These are phyloP conservation scores for Andrena praecox DNA, from an alignment of 2,888 invertebrate species.

Conservation along the genomic window DNA sequence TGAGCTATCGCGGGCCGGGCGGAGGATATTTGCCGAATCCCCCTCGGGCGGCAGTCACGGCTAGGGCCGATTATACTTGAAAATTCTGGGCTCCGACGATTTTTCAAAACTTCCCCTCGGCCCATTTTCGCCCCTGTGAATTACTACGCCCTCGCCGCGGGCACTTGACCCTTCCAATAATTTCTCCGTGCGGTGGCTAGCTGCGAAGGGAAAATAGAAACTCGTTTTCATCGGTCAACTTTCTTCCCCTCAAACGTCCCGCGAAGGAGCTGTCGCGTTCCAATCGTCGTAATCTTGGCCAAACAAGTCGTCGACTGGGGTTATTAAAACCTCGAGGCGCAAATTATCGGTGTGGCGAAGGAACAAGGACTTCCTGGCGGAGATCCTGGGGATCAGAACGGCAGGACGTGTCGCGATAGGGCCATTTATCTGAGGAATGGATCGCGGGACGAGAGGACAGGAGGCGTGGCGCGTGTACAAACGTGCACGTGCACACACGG, in stretches of 20 bases:
- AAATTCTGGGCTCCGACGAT: slow-evolving; percentile 45
- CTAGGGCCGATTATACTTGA: slow-evolving; percentile 19
- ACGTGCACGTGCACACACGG: slow-evolving; percentile 24
- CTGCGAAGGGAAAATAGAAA: neutral
- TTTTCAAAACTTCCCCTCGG: slow-evolving; percentile 42
- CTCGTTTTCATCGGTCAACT: neutral
- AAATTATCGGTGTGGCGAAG: neutral
- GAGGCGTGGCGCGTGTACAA: slow-evolving; percentile 40
- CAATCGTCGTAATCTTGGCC: neutral
- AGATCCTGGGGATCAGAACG: neutral
- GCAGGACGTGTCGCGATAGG: slow-evolving; percentile 23
- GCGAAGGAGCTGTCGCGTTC: no score
- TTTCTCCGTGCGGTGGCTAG: neutral
- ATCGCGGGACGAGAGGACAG: slow-evolving; percentile 49
- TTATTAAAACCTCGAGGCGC: slow-evolving; percentile 26
- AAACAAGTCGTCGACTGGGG: slow-evolving; percentile 32
- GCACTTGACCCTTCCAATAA: neutral
- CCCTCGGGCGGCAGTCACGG: slow-evolving; percentile 17
- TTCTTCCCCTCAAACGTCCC: neutral
- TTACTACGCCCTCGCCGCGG: slow-evolving; percentile 32
- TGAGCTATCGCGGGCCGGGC: slow-evolving; percentile 42
- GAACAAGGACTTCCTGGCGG: slow-evolving; percentile 6
- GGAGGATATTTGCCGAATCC: slow-evolving; percentile 56
- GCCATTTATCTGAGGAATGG: slow-evolving; percentile 53
- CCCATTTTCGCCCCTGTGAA: neutral